Conservation (phyloP, 2,888 invertebrate genomes). For the Drosophila paramelanica region DNA sequence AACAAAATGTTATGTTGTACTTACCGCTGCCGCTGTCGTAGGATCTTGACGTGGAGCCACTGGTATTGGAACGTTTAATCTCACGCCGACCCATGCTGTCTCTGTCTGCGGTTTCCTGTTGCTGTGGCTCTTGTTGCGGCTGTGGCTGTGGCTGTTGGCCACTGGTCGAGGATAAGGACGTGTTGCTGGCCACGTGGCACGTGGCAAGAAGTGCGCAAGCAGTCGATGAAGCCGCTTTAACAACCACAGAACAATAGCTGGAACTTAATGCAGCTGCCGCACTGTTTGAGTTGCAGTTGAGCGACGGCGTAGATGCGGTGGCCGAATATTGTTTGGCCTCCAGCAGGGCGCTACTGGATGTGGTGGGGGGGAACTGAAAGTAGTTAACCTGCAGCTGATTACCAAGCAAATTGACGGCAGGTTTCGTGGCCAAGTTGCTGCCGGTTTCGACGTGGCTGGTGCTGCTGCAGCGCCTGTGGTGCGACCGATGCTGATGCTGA, state of each 20-base stretch:
- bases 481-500: conserved; percentile 37
- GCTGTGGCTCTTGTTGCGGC: conserved; percentile 27
- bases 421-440: conserved; percentile 62
- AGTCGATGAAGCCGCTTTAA: conserved; percentile 70
- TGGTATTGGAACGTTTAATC: conserved; percentile 85
- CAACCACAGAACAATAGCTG: conserved; percentile 62
- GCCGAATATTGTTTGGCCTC: conserved; percentile 42
- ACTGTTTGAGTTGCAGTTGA: conserved; percentile 40
- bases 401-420: conserved; percentile 70
- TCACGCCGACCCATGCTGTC: conserved; percentile 84
- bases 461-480: conserved; percentile 36
- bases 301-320: conserved; percentile 73
- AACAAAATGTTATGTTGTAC: conserved; percentile 46
- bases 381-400: conserved; percentile 80
- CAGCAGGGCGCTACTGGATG: conserved; percentile 33
- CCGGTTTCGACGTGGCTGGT: conserved; percentile 38
- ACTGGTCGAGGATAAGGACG: conserved; percentile 3
- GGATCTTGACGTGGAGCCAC: conserved; percentile 82
- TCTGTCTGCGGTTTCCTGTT: conserved; percentile 48
- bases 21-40: conserved; percentile 84
- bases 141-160: background rate
- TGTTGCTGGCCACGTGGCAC: conserved; percentile 64
- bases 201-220: conserved; percentile 70
- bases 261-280: conserved; percentile 31
- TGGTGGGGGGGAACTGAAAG: conserved; percentile 78